A percentile compares a stretch with the other conserved stretches of the same genome.
phyloP scores from a whole-genome alignment of 2,113 vertebrate genomes.

The Trachemys scripta region DNA sequence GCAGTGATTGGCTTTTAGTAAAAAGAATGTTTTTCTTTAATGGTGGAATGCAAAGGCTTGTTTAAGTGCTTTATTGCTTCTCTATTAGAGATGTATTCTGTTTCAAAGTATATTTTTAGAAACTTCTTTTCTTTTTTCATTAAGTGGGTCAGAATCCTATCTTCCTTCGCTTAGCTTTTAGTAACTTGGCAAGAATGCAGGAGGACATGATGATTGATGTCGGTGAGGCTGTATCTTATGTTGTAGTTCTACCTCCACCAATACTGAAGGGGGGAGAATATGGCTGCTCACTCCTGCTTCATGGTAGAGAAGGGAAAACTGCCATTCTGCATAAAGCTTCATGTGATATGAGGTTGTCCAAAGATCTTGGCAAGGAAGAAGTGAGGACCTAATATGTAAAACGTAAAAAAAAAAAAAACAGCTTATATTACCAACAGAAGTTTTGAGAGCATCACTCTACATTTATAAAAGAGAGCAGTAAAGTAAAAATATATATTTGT shows the following conservation, averaged over 20 bases:
- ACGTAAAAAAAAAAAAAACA: too few species aligned
- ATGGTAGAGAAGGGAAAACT: background rate
- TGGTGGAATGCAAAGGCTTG: background rate
- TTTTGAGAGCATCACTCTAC: background rate
- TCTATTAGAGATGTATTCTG: background rate
- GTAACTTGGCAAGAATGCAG: background rate
- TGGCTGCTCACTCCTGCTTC: background rate
- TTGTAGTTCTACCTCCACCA: background rate
- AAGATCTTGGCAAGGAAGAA: background rate
- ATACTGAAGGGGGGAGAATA: background rate
- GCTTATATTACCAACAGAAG: background rate
- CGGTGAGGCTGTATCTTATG: fast-evolving
- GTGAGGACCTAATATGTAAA: background rate
- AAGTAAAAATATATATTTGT: background rate
- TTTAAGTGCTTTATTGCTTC: background rate
- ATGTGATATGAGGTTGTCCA: background rate
- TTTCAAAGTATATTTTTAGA: conserved; percentile 13
- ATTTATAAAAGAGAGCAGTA: background rate
- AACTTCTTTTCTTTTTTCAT: background rate
- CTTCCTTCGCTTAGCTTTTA: background rate
- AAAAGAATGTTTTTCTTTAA: background rate
- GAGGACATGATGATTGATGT: background rate
- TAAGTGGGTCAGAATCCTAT: conserved; percentile 20
- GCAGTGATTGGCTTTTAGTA: conserved; percentile 28
- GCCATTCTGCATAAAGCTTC: background rate